These are phyloP conservation scores for Dipodomys spectabilis DNA, from an alignment of 2,113 vertebrate species.

Conservation along the genomic window DNA sequence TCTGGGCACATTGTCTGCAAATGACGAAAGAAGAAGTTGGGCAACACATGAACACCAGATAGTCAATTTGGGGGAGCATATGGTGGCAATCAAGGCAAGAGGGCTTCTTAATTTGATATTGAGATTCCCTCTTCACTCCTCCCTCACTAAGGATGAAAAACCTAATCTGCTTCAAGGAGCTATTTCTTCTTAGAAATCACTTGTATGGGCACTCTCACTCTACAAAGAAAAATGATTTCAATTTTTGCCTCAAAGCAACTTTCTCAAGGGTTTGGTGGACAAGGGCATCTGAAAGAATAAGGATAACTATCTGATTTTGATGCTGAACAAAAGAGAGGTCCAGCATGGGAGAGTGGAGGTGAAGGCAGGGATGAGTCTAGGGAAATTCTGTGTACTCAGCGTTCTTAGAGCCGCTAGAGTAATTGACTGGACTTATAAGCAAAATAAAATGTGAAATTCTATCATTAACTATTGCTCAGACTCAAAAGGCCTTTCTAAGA, in stretches of 20 bases:
- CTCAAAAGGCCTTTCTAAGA: constrained; percentile 18
- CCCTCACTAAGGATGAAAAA: neutral
- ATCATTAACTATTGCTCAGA: constrained; percentile 41
- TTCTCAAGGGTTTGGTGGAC: constrained; percentile 14
- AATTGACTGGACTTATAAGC: constrained; percentile 41
- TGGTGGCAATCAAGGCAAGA: neutral
- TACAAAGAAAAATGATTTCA: constrained; percentile 58
- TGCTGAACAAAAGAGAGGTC: neutral
- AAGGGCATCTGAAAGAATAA: constrained; percentile 28
- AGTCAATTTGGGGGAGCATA: neutral
- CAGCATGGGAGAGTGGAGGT: neutral
- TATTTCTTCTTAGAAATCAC: constrained; percentile 61
- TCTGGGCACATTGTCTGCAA: constrained; percentile 97
- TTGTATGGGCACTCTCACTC: neutral
- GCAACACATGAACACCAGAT: neutral
- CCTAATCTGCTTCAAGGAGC: constrained; percentile 43
- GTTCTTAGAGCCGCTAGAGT: neutral
- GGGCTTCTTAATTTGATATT: constrained; percentile 9
- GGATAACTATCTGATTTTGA: constrained; percentile 57
- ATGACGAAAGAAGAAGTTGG: constrained; percentile 70
- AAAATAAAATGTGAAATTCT: constrained; percentile 7
- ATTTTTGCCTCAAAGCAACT: neutral
- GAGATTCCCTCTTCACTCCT: neutral
- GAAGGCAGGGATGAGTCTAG: neutral
- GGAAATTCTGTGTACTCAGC: constrained; percentile 9